phyloP scores from a whole-genome alignment of 2,113 vertebrate genomes.

The Neodon shergylaensis region DNA sequence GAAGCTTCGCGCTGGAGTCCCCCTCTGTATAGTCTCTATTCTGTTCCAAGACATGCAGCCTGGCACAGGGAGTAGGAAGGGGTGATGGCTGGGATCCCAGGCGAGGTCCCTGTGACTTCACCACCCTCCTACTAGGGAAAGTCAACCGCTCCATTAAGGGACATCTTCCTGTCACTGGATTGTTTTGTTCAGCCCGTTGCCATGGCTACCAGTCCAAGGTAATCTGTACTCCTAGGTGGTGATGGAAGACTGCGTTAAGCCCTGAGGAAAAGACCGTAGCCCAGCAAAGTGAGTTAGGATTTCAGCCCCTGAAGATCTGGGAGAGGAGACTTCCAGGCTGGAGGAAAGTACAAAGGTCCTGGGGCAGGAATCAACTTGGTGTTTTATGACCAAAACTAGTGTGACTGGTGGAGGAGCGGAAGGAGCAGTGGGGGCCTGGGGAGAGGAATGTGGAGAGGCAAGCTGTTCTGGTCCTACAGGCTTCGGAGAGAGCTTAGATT shows the following conservation, averaged over 20 bases:
- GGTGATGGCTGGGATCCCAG: neutral
- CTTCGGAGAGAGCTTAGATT: neutral
- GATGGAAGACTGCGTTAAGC: neutral
- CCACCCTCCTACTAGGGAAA: neutral
- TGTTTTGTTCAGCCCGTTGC: neutral
- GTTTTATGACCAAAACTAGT: neutral
- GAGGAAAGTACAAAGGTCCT: neutral
- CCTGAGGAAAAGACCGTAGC: neutral
- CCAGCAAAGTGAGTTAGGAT: neutral
- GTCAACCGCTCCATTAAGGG: neutral
- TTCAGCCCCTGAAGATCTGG: neutral
- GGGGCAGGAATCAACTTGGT: neutral
- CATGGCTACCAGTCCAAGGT: neutral
- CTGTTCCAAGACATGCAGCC: neutral
- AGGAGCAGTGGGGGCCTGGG: neutral
- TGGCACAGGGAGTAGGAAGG: neutral
- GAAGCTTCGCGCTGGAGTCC: neutral
- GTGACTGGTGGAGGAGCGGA: neutral
- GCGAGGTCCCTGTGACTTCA: neutral
- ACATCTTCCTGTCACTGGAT: neutral
- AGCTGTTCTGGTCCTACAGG: neutral
- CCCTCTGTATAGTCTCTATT: too few relatives aligned
- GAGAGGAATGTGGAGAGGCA: neutral
- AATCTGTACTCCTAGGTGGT: neutral
- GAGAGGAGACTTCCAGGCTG: neutral